These are phyloP conservation scores for Lepidocyrtoides sp. DNA, from an alignment of 2,888 invertebrate species.

Conservation along the genomic window DNA sequence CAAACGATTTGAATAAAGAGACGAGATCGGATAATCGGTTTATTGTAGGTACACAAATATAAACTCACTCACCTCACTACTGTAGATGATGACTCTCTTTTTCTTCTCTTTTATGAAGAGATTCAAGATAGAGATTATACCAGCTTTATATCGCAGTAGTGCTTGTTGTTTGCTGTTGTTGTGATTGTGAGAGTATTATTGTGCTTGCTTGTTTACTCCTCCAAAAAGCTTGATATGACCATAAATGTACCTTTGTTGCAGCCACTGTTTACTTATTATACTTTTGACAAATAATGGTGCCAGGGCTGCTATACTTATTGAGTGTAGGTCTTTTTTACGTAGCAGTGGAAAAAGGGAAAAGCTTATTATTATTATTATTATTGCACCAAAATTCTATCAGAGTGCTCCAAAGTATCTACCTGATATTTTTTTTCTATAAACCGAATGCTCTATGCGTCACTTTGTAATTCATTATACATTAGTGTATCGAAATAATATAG, in stretches of 20 bases:
- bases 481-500: background rate
- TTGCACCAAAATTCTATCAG: conserved; percentile 1
- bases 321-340: background rate
- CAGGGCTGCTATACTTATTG: background rate
- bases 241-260: background rate
- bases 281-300: background rate
- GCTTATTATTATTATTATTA: background rate
- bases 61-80: background rate
- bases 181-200: background rate
- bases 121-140: conserved; percentile 44
- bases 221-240: background rate
- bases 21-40: conserved; percentile 66
- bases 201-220: conserved; percentile 32
- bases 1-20: conserved; percentile 1
- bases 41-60: conserved; percentile 64
- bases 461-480: conserved; percentile 16
- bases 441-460: conserved; percentile 31
- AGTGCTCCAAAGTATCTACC: conserved; percentile 13
- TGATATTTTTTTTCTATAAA: conserved; percentile 22
- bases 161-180: background rate
- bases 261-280: background rate
- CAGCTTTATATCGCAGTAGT: conserved; percentile 18
- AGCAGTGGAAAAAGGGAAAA: background rate
- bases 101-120: conserved; percentile 17
- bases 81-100: conserved; percentile 53